Conservation (phyloP, 2,113 vertebrate species). For the Equus przewalskii region DNA sequence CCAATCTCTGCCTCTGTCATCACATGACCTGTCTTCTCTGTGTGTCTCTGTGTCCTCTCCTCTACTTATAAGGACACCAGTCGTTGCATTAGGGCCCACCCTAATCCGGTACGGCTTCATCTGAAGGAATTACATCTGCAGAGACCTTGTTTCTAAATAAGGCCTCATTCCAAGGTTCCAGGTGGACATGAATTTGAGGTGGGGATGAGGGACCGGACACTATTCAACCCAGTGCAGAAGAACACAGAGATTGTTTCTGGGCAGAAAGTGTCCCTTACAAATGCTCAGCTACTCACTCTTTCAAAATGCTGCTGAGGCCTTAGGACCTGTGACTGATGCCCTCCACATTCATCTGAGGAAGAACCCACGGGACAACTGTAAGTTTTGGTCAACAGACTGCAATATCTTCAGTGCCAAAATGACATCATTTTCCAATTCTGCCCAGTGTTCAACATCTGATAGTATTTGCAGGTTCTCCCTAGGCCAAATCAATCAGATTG, state of each 20-base stretch:
- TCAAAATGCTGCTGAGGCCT: slow-evolving; percentile 7
- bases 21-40: neutral
- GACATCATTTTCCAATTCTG: slow-evolving; percentile 87
- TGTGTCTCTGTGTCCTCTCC: neutral
- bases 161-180: neutral
- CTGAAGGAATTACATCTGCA: slow-evolving; percentile 28
- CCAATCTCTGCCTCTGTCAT: neutral
- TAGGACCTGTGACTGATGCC: neutral
- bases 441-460: slow-evolving; percentile 85
- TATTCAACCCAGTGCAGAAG: neutral
- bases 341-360: neutral
- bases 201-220: neutral
- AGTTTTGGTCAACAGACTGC: slow-evolving; percentile 63
- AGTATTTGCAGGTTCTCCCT: slow-evolving; percentile 86
- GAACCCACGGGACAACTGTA: neutral
- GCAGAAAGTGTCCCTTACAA: slow-evolving; percentile 40
- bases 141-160: slow-evolving; percentile 35
- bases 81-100: neutral
- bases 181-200: neutral
- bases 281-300: neutral
- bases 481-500: slow-evolving; percentile 87
- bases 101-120: neutral
- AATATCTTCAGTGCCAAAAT: slow-evolving; percentile 86
- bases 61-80: neutral
- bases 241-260: neutral